Conservation (phyloP, 2,113 vertebrate species). For the Quiscalus mexicanus region DNA sequence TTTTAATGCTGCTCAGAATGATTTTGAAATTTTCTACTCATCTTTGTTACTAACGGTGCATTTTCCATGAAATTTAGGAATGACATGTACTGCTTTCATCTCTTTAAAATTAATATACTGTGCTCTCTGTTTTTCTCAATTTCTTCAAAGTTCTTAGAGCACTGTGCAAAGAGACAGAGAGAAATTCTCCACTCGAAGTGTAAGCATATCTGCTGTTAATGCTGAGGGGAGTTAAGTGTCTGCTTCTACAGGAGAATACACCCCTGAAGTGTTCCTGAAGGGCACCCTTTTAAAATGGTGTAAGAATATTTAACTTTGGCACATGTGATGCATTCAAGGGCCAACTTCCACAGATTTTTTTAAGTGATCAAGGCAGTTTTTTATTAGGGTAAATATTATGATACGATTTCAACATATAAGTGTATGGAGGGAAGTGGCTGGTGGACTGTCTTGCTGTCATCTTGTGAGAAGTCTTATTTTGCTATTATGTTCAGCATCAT, state of each 20-base stretch:
- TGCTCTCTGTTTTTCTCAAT: constrained; percentile 60
- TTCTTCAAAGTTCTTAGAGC: constrained; percentile 67
- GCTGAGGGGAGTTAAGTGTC: constrained; percentile 72
- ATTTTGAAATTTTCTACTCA: constrained; percentile 75
- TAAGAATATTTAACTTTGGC: constrained; percentile 60
- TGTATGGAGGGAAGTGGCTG: not conserved
- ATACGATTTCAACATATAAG: constrained; percentile 7
- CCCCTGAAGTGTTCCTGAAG: constrained; percentile 57
- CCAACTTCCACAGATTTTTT: constrained; percentile 32
- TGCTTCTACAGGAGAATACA: constrained; percentile 53
- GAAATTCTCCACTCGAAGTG: constrained; percentile 55
- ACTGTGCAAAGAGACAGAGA: constrained; percentile 67
- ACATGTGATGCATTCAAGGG: constrained; percentile 53
- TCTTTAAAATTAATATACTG: constrained; percentile 70
- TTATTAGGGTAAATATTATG: constrained; percentile 33
- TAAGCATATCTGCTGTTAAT: constrained; percentile 57
- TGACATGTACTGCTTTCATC: constrained; percentile 72
- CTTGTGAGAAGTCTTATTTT: not conserved
- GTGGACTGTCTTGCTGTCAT: not conserved
- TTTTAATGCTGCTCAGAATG: constrained; percentile 74
- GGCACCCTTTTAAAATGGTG: constrained; percentile 58
- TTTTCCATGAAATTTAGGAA: constrained; percentile 72
- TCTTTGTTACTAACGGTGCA: constrained; percentile 69
- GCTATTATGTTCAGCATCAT: not conserved
- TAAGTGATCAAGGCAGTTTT: not conserved